phyloP scores from a whole-genome alignment of 2,888 invertebrate genomes.

The Caenorhabditis panamensis region DNA sequence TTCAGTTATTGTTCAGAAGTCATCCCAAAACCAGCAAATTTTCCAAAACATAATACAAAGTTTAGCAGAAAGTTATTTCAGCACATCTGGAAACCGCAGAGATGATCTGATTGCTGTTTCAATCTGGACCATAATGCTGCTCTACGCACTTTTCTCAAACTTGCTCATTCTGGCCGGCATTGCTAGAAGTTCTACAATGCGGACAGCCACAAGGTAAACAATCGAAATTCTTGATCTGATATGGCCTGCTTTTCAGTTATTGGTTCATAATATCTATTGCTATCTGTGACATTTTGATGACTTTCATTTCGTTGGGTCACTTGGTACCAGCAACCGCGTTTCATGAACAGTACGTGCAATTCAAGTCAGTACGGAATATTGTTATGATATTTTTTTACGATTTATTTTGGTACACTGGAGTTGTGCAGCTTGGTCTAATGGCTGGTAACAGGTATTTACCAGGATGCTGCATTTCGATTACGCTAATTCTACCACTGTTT shows the following conservation, averaged over 20 bases:
- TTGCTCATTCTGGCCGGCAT: conserved; percentile 76
- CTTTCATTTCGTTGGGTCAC: conserved; percentile 74
- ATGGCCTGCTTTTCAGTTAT: conserved; percentile 69
- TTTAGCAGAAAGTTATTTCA: conserved; percentile 40
- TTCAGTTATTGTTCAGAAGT: background rate
- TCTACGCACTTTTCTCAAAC: conserved; percentile 77
- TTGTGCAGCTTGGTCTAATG: conserved; percentile 78
- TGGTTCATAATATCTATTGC: conserved; percentile 80
- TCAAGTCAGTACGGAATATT: conserved; percentile 72
- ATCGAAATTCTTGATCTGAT: background rate
- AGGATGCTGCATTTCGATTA: too few relatives aligned
- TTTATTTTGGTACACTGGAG: conserved; percentile 80
- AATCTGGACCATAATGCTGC: conserved; percentile 75
- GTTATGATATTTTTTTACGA: conserved; percentile 79
- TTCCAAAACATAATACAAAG: background rate
- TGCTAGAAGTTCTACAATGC: conserved; percentile 71
- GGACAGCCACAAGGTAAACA: conserved; percentile 74
- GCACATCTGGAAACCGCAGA: conserved; percentile 69
- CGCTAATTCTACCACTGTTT: too few relatives aligned
- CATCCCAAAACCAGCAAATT: background rate
- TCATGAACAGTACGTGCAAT: conserved; percentile 74
- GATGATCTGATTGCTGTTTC: conserved; percentile 78
- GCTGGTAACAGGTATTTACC: conserved; percentile 74
- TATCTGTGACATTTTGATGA: conserved; percentile 78
- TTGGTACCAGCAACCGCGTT: conserved; percentile 78